These are phyloP conservation scores for Danio albolineatus DNA, from an alignment of 2,797 vertebrate species.

Conservation along the genomic window DNA sequence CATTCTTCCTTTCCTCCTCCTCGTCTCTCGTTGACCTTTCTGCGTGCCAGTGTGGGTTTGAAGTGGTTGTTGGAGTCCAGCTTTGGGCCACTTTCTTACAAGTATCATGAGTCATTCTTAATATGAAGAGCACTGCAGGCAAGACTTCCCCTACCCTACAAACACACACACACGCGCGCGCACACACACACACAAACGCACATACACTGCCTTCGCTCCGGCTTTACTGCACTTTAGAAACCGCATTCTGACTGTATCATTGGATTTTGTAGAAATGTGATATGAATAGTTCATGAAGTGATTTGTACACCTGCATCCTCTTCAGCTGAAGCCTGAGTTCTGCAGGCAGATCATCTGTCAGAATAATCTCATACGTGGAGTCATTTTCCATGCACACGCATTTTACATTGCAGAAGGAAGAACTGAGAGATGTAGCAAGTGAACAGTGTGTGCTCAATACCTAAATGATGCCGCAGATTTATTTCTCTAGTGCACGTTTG, in stretches of 20 bases:
- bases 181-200: constrained; percentile 55
- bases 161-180: constrained; percentile 62
- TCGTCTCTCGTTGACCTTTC: constrained; percentile 52
- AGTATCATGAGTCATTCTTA: constrained; percentile 65
- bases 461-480: no score
- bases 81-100: constrained; percentile 58
- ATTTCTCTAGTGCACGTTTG: no score
- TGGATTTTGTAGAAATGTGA: constrained; percentile 7
- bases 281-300: not conserved
- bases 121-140: constrained; percentile 50
- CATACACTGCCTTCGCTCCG: constrained; percentile 34
- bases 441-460: not conserved
- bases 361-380: constrained; percentile 9
- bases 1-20: not conserved
- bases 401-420: not conserved
- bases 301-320: constrained; percentile 16
- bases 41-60: constrained; percentile 20
- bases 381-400: constrained; percentile 23
- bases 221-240: constrained; percentile 6
- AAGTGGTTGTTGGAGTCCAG: constrained; percentile 28
- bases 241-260: constrained; percentile 17
- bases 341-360: constrained; percentile 2
- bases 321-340: not conserved
- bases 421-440: not conserved
- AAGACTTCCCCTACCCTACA: constrained; percentile 41